Base-by-base conservation (phyloP, 2,797 vertebrate genomes). In the Decapterus maruadsi region DNA sequence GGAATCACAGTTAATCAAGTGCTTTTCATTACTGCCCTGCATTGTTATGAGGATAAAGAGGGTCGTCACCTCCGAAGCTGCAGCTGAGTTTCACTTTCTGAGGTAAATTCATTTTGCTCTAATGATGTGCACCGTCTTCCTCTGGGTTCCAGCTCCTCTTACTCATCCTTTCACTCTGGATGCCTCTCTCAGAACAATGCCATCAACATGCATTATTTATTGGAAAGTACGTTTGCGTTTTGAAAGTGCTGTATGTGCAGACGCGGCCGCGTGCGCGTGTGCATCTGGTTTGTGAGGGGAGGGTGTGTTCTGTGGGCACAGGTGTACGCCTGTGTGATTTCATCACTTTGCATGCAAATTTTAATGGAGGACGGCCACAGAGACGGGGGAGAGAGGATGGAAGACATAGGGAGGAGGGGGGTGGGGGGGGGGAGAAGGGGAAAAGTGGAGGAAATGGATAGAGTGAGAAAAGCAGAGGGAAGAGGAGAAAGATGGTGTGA, bases 271-370 rank as follows among this genome's bases (percentile, higher is more conserved):
- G 26, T 26, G 26, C 0, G 59, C 31, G 29, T 50, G 20, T 31
- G 34, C 56, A 1, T 59, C 19, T 26, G 26, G 26, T 26, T 1
- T 26, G 26, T 26, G 64, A 81, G 58, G 64, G 40, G 22, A 77
- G 74, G 77, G 78, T 72, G 75, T 85, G 86, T 85, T 82, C 74
- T 70, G 85, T 53, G 20, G 84, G 85, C 87, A 92, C 90, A 93
- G 89, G 91, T 92, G 90, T 90, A 81, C 42, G 86, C 73, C 86
- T 88, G 76, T 78, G 64, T 65, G 82, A 89, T 90, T 91, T 90
- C 87, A 93, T 91, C 92, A 92, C 89, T 92, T 87, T 86, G 82
- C 84, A 94, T 93, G 92, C 85, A 93, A 94, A 94, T 91, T 72
- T 58, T 29, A 46, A 76, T 55, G 7, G 36, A 64, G 80, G 78